phyloP scores from a whole-genome alignment of 2,888 invertebrate species.

The Dasysyrphus tricinctus region DNA sequence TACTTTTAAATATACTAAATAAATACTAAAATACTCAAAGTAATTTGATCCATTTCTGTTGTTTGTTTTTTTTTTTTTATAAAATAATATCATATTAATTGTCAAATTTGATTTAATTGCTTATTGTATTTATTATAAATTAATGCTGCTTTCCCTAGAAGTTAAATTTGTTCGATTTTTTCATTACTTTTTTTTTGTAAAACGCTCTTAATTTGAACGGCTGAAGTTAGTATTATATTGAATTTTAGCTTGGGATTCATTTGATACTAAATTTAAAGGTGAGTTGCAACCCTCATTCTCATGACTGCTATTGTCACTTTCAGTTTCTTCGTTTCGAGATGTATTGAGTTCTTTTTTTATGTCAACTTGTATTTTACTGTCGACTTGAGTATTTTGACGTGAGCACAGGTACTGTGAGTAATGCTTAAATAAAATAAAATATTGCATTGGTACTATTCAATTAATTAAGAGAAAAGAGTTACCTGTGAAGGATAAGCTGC shows the following conservation, averaged over 20 bases:
- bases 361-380: conserved; percentile 54
- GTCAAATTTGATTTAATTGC: conserved; percentile 74
- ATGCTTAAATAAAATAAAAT: conserved; percentile 33
- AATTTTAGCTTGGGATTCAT: conserved; percentile 69
- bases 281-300: conserved; percentile 77
- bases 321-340: conserved; percentile 65
- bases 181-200: conserved; percentile 1
- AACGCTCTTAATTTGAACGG: conserved; percentile 58
- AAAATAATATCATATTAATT: conserved; percentile 72
- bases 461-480: conserved; percentile 28
- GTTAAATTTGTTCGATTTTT: conserved; percentile 25
- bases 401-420: conserved; percentile 78
- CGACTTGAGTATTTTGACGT: conserved; percentile 76
- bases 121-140: conserved; percentile 63
- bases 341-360: conserved; percentile 60
- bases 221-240: conserved; percentile 61
- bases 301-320: conserved; percentile 74
- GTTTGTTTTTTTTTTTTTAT: conserved; percentile 36
- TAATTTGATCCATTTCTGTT: conserved; percentile 61
- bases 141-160: conserved; percentile 52
- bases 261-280: conserved; percentile 79
- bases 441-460: background rate
- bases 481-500: conserved; percentile 78
- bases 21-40: conserved; percentile 73
- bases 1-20: conserved; percentile 62